phyloP scores from a whole-genome alignment of 1,140 invertebrate species.

The Hestina assimilis region DNA sequence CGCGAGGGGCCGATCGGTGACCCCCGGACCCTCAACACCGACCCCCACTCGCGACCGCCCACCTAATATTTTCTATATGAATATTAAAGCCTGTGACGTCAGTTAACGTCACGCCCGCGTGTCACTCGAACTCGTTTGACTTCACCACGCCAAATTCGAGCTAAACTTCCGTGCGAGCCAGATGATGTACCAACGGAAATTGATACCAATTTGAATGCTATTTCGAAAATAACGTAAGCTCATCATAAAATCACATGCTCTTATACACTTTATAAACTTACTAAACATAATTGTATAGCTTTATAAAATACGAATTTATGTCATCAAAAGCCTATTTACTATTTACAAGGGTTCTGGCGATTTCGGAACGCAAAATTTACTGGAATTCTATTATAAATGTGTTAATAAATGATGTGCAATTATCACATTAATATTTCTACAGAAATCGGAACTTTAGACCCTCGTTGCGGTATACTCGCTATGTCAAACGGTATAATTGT shows the following conservation, averaged over 20 bases:
- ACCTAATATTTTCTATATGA: slow-evolving; percentile 70
- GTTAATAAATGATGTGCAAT: too few species aligned
- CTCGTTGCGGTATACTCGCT: too few species aligned
- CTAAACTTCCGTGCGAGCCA: background rate
- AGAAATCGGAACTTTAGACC: too few species aligned
- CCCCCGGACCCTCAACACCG: slow-evolving; percentile 24
- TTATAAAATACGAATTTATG: too few species aligned
- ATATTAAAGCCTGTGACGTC: slow-evolving; percentile 54
- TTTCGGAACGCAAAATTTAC: too few species aligned
- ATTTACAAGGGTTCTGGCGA: too few species aligned
- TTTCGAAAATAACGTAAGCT: background rate
- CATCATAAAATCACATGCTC: background rate
- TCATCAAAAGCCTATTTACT: too few species aligned
- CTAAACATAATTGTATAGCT: too few species aligned
- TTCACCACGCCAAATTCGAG: slow-evolving; percentile 15
- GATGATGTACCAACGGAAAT: background rate
- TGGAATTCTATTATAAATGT: too few species aligned
- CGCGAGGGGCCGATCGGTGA: slow-evolving; percentile 53
- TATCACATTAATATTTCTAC: too few species aligned
- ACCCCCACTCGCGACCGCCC: slow-evolving; percentile 26
- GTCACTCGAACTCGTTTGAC: slow-evolving; percentile 30
- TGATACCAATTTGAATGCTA: background rate
- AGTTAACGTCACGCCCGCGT: slow-evolving; percentile 36
- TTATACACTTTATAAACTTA: too few species aligned
- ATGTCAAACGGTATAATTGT: too few species aligned